A percentile compares a stretch with the other conserved stretches of the same genome.
Conservation (phyloP, 2,888 invertebrate genomes). For the Anagyrus pseudococci region DNA sequence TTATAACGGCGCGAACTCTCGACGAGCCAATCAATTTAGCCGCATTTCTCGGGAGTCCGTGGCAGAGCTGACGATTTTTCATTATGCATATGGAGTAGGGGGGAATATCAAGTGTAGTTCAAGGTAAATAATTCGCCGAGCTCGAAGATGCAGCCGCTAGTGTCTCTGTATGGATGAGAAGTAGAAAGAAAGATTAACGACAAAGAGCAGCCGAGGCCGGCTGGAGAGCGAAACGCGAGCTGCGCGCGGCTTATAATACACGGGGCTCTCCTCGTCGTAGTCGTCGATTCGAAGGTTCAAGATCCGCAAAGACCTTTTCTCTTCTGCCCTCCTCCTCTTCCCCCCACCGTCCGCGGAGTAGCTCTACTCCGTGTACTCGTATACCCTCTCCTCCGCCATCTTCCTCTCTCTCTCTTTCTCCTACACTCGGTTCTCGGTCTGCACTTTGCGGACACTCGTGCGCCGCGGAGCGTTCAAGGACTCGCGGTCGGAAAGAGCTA, state of each 20-base stretch:
- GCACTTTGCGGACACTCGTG: slow-evolving; percentile 9
- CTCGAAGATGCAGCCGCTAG: no score
- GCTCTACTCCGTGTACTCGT: slow-evolving; percentile 10
- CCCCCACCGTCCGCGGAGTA: no score
- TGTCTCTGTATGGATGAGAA: no score
- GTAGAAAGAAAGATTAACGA: slow-evolving; percentile 27
- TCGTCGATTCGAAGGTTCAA: slow-evolving; percentile 30
- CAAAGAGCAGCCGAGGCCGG: no score
- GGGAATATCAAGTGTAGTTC: no score
- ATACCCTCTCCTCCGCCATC: neutral
- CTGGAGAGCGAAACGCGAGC: slow-evolving; percentile 37
- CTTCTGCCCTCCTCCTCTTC: neutral
- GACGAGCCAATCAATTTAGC: no score
- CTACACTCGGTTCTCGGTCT: slow-evolving; percentile 26
- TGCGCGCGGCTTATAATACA: neutral
- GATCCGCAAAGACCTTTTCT: slow-evolving; percentile 21
- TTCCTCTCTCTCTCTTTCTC: slow-evolving; percentile 36
- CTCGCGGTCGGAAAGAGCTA: slow-evolving; percentile 8
- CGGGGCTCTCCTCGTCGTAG: neutral
- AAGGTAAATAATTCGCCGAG: neutral
- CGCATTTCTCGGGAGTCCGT: no score
- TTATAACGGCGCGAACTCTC: no score
- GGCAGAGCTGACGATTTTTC: no score
- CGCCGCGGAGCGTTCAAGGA: slow-evolving; percentile 22
- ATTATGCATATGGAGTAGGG: no score